A percentile compares a stretch with the other conserved stretches of the same genome.
Conservation (phyloP, 2,888 invertebrate genomes). For the Xanthorhoe designata region DNA sequence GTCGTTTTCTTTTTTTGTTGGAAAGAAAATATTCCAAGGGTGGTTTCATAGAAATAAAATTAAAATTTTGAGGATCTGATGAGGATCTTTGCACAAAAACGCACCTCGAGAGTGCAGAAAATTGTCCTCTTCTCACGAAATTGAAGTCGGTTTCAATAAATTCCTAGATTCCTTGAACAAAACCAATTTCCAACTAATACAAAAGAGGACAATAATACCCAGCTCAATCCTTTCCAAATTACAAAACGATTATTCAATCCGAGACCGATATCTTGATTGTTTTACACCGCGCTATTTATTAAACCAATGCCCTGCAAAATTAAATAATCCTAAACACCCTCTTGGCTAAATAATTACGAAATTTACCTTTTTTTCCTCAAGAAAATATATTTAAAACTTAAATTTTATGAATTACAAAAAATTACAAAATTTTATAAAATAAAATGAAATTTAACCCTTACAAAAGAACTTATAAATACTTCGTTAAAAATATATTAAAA, state of each 20-base stretch:
- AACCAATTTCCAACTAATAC: constrained; percentile 6
- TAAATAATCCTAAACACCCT: constrained; percentile 38
- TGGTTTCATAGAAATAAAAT: too few species aligned
- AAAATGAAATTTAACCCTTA: not conserved
- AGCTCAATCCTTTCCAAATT: constrained; percentile 28
- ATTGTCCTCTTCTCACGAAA: too few species aligned
- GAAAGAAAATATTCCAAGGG: too few species aligned
- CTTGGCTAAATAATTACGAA: constrained; percentile 44
- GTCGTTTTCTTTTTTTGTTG: too few species aligned
- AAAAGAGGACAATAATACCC: constrained; percentile 16
- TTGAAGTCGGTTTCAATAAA: too few species aligned
- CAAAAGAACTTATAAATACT: too few species aligned
- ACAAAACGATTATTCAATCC: constrained; percentile 35
- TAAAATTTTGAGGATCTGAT: too few species aligned
- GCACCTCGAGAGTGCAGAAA: too few species aligned
- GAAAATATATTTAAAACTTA: constrained; percentile 2
- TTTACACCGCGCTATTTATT: constrained; percentile 39
- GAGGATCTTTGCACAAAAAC: too few species aligned
- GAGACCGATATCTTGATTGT: constrained; percentile 38
- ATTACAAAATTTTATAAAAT: not conserved
- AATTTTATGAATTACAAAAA: not conserved
- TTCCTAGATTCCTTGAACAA: not conserved
- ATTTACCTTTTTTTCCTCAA: constrained; percentile 42
- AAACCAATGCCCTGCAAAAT: constrained; percentile 47
- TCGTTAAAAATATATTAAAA: too few species aligned